Conservation (phyloP, 2,797 vertebrate genomes). For the Sebastes taczanowskii region DNA sequence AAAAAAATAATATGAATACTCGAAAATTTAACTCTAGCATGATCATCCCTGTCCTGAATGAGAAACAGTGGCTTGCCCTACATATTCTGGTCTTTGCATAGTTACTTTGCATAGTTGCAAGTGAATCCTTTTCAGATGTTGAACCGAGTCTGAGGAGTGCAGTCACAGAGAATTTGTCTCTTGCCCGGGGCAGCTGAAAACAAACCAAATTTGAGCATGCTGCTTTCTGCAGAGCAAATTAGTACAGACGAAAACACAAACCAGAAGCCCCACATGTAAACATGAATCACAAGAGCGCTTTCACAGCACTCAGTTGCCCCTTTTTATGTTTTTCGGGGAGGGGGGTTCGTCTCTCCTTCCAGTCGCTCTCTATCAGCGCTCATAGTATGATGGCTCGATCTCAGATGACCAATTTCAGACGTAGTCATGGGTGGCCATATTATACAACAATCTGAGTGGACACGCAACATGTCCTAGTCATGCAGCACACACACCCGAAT, state of each 20-base stretch:
- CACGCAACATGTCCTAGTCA: conserved; percentile 41
- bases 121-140: conserved; percentile 61
- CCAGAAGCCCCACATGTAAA: conserved; percentile 50
- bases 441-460: conserved; percentile 58
- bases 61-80: conserved; percentile 44
- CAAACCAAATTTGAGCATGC: conserved; percentile 70
- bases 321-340: not conserved
- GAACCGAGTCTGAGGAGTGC: conserved; percentile 59
- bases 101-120: conserved; percentile 58
- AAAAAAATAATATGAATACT: not conserved
- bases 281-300: conserved; percentile 41
- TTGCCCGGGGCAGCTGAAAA: conserved; percentile 65
- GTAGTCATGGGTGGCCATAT: conserved; percentile 54
- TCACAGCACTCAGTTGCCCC: conserved; percentile 27
- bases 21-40: conserved; percentile 7
- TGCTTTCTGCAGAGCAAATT: conserved; percentile 72
- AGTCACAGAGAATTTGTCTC: conserved; percentile 70
- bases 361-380: conserved; percentile 16
- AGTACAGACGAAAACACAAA: conserved; percentile 62
- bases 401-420: conserved; percentile 52
- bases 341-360: not conserved
- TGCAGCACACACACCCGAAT: conserved; percentile 10
- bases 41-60: conserved; percentile 18
- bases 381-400: conserved; percentile 21
- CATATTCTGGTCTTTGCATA: conserved; percentile 50